Percentiles rank a stretch among this genome's conserved stretches.
Evolutionary conservation across 2,797 vertebrate genomes (phyloP).

Genomic region (Gallinago solitaria): DNA sequence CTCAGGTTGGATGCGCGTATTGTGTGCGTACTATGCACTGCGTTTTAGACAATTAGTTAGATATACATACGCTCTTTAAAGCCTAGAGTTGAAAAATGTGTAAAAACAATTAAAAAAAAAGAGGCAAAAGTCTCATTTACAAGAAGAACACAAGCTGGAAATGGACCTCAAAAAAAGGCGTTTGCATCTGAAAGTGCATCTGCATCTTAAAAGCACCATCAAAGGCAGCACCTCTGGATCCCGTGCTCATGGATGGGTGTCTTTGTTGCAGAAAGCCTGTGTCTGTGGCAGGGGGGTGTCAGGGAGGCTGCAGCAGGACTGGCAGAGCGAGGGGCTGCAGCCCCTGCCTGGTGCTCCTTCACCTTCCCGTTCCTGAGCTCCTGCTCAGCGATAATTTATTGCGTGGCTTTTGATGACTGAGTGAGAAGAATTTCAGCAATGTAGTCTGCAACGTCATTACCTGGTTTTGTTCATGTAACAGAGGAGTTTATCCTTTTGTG

Average conservation of each 20-base stretch:
- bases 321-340: not conserved
- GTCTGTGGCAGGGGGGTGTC: not conserved
- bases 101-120: not conserved
- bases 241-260: accelerated
- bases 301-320: not conserved
- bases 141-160: not conserved
- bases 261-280: not conserved
- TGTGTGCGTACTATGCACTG: not conserved
- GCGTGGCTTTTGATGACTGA: not conserved
- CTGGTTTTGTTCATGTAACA: not conserved
- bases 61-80: not conserved
- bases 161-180: accelerated
- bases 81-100: not conserved
- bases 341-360: accelerated
- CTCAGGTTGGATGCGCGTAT: not conserved
- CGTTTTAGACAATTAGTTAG: not conserved
- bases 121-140: not conserved
- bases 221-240: not conserved
- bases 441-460: constrained; percentile 1
- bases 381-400: not conserved
- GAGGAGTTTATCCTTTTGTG: not conserved
- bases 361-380: not conserved
- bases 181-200: constrained; percentile 6
- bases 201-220: not conserved
- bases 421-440: constrained; percentile 2